Evolutionary conservation across 2,113 vertebrate species (phyloP).

Genomic region (Upupa epops): DNA sequence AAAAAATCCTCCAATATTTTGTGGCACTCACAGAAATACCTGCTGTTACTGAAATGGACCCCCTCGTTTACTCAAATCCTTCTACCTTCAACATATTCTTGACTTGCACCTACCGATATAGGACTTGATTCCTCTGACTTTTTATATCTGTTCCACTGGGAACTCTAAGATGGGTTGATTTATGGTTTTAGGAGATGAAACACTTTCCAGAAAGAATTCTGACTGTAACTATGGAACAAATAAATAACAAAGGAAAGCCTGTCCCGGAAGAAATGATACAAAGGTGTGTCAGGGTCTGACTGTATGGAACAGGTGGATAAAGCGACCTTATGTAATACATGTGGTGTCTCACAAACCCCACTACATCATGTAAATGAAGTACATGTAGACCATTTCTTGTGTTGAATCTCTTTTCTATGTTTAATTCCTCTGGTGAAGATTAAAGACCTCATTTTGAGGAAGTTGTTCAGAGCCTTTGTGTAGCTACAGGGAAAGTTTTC

Average conservation of each 20-base stretch:
- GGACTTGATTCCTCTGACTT: neutral
- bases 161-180: neutral
- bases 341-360: neutral
- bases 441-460: neutral
- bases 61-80: neutral
- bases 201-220: neutral
- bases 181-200: neutral
- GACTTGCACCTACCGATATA: neutral
- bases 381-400: neutral
- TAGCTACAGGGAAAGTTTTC: neutral
- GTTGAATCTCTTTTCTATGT: neutral
- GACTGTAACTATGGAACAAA: neutral
- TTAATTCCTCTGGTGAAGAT: neutral
- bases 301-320: neutral
- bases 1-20: neutral
- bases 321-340: neutral
- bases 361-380: neutral
- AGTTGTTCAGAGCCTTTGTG: neutral
- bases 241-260: neutral
- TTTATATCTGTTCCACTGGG: neutral
- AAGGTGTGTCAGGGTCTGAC: neutral
- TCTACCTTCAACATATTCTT: neutral
- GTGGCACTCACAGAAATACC: neutral
- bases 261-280: neutral
- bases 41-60: neutral